phyloP scores from a whole-genome alignment of 2,113 vertebrate species.

The Oreochromis niloticus region DNA sequence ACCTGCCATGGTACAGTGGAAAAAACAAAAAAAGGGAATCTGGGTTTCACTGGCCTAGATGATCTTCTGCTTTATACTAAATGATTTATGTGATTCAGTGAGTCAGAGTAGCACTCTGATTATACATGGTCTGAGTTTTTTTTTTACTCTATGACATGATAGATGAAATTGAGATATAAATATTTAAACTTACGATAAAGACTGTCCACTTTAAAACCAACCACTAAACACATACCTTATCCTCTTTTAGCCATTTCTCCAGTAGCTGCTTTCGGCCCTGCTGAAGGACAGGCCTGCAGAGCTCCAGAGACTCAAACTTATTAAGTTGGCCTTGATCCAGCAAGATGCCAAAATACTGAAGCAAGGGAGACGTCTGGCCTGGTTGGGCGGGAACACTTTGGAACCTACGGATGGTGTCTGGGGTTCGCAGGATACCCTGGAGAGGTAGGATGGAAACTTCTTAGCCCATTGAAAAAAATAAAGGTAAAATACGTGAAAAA shows the following conservation, averaged over 20 bases:
- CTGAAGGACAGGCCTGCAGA: constrained; percentile 95
- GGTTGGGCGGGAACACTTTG: constrained; percentile 96
- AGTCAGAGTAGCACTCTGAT: not conserved
- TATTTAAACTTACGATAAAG: not conserved
- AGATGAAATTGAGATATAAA: not conserved
- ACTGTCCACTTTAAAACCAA: not conserved
- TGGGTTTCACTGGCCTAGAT: not conserved
- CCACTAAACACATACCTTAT: constrained; percentile 77
- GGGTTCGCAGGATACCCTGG: constrained; percentile 94
- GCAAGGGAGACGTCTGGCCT: constrained; percentile 93
- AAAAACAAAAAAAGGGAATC: not conserved
- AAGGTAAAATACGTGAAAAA: not conserved
- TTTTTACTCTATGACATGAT: not conserved
- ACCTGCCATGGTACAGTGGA: not conserved
- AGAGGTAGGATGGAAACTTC: not conserved
- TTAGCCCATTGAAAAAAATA: not conserved
- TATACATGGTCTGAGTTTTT: not conserved
- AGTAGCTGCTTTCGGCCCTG: constrained; percentile 96
- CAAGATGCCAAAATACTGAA: constrained; percentile 96
- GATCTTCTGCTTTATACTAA: not conserved
- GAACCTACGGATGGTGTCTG: constrained; percentile 95
- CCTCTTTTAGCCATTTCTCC: constrained; percentile 98
- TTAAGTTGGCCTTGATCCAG: constrained; percentile 97
- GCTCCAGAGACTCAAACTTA: constrained; percentile 95
- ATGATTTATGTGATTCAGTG: not conserved